Percentiles rank a stretch among this genome's conserved stretches.
Evolutionary conservation across 2,113 vertebrate species (phyloP).

Genomic region (Climacteris rufus): DNA sequence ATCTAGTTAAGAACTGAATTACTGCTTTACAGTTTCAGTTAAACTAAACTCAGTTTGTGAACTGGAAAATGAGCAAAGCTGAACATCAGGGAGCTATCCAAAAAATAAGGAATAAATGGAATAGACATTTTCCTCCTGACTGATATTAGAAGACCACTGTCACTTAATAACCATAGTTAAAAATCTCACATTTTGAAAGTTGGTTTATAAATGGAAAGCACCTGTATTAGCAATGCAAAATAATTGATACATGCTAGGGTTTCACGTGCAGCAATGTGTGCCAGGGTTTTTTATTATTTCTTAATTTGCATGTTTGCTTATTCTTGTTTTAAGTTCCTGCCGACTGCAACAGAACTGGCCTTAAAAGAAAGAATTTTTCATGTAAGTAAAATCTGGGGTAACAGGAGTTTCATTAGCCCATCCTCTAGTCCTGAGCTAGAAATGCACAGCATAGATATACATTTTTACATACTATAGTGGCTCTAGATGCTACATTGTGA

Average conservation of each 20-base stretch:
- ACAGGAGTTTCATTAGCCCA: not conserved
- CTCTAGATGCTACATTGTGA: not conserved
- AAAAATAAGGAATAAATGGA: not conserved
- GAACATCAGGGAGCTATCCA: not conserved
- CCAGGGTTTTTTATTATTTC: not conserved
- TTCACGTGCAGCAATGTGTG: not conserved
- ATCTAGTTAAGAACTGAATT: slow-evolving; percentile 41
- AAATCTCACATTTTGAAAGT: not conserved
- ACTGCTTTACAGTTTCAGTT: not conserved
- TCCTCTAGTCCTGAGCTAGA: not conserved
- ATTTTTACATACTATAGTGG: not conserved
- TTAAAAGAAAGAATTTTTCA: not conserved
- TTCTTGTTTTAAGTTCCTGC: not conserved
- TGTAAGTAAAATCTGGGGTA: not conserved
- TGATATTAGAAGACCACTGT: not conserved
- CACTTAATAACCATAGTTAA: not conserved
- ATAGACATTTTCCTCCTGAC: not conserved
- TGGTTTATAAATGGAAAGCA: not conserved
- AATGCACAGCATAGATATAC: not conserved
- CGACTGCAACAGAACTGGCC: not conserved
- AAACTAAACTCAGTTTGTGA: not conserved
- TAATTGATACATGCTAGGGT: not conserved
- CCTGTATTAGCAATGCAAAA: not conserved
- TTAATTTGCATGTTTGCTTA: not conserved
- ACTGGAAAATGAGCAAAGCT: not conserved